phyloP scores from a whole-genome alignment of 1,140 invertebrate species.

The Eumeta japonica region DNA sequence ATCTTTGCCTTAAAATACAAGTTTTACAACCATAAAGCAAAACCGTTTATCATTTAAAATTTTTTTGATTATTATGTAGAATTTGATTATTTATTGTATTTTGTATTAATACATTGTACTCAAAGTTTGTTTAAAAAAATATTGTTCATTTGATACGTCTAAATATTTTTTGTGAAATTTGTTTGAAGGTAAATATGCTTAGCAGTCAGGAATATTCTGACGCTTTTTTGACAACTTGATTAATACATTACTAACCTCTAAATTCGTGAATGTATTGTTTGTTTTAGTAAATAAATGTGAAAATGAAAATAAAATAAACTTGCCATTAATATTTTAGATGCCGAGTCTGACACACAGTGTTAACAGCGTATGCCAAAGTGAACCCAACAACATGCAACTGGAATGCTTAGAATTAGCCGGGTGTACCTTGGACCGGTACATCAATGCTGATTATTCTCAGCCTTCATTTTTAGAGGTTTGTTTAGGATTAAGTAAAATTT shows the following conservation, averaged over 20 bases:
- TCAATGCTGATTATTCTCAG: constrained; percentile 68
- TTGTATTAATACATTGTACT: no score
- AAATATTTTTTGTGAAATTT: no score
- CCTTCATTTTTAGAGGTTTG: constrained; percentile 63
- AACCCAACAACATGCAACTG: constrained; percentile 60
- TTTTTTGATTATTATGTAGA: background rate
- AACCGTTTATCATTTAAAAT: background rate
- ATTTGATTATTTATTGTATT: background rate
- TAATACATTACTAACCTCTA: no score
- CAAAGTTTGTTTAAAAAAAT: no score
- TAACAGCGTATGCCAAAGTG: constrained; percentile 26
- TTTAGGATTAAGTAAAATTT: constrained; percentile 36
- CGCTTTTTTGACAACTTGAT: no score
- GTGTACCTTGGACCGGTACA: constrained; percentile 71
- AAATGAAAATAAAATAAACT: no score
- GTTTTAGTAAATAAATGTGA: no score
- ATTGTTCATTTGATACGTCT: no score
- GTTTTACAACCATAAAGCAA: background rate
- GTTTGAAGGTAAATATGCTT: no score
- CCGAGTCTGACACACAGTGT: constrained; percentile 30
- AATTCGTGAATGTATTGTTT: no score
- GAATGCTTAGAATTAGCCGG: constrained; percentile 70
- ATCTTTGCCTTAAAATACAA: background rate
- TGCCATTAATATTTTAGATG: no score
- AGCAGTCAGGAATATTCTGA: no score